These are phyloP conservation scores for Gari tellinella DNA, from an alignment of 2,888 invertebrate species.

Conservation along the genomic window DNA sequence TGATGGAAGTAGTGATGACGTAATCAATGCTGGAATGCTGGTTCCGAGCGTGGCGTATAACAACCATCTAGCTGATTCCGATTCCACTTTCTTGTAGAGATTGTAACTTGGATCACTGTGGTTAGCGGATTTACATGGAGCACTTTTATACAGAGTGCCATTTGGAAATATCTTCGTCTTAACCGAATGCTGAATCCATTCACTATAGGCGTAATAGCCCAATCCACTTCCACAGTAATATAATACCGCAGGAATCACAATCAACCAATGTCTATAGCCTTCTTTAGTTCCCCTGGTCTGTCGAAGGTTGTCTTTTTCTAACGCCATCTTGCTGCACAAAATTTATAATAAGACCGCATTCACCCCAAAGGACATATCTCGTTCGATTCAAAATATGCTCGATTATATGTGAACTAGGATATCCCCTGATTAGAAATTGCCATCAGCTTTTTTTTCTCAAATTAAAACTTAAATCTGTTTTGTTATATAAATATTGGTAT, in stretches of 20 bases:
- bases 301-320: too few species aligned
- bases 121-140: background rate
- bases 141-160: background rate
- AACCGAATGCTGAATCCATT: slow-evolving; percentile 40
- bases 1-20: slow-evolving; percentile 35
- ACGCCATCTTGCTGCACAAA: too few species aligned
- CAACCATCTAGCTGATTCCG: slow-evolving; percentile 37
- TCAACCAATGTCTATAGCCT: too few species aligned
- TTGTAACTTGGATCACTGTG: slow-evolving; percentile 2
- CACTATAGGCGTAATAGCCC: slow-evolving; percentile 2
- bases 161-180: slow-evolving; percentile 5
- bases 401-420: too few species aligned
- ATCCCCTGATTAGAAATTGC: too few species aligned
- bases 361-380: too few species aligned
- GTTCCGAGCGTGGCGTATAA: slow-evolving; percentile 34
- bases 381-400: too few species aligned
- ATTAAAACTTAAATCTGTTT: too few species aligned
- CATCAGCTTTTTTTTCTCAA: too few species aligned
- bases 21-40: slow-evolving; percentile 29
- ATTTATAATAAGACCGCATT: too few species aligned
- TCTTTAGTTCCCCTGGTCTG: too few species aligned
- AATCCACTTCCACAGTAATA: slow-evolving; percentile 14
- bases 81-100: slow-evolving; percentile 17
- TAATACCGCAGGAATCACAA: background rate
- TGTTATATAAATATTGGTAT: too few species aligned